Conservation (phyloP, 2,797 vertebrate species). For the Gastrophryne carolinensis region DNA sequence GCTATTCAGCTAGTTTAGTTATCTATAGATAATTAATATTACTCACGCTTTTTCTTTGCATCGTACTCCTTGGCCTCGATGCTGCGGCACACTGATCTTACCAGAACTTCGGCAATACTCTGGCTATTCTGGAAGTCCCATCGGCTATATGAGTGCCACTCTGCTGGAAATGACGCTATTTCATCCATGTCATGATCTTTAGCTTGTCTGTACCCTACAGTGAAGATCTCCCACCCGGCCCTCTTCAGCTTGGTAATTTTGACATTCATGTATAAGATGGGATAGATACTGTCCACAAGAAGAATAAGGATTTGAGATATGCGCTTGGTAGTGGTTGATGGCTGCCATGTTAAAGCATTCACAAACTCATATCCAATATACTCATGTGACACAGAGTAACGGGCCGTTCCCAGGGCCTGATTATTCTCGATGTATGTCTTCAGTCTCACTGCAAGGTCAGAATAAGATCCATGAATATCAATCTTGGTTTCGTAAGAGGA, state of each 20-base stretch:
- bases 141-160: neutral
- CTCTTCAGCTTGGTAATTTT: slow-evolving; percentile 9
- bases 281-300: accelerated
- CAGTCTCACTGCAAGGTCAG: neutral
- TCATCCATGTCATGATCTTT: neutral
- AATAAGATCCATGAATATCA: neutral
- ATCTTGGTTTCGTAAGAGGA: neutral
- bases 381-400: neutral
- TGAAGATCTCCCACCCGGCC: neutral
- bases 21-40: no score
- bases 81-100: neutral
- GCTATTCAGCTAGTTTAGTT: no score
- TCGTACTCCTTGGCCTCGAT: neutral
- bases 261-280: neutral
- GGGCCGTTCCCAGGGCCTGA: neutral
- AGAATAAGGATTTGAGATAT: neutral
- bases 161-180: neutral
- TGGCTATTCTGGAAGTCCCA: neutral
- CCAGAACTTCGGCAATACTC: neutral
- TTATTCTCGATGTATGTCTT: neutral
- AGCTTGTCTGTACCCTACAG: neutral
- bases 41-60: slow-evolving; percentile 10
- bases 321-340: neutral
- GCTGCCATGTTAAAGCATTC: neutral
- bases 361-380: neutral